A percentile compares a stretch with the other conserved stretches of the same genome.
phyloP scores from a whole-genome alignment of 2,888 invertebrate genomes.

The Hyposoter dolosus region DNA sequence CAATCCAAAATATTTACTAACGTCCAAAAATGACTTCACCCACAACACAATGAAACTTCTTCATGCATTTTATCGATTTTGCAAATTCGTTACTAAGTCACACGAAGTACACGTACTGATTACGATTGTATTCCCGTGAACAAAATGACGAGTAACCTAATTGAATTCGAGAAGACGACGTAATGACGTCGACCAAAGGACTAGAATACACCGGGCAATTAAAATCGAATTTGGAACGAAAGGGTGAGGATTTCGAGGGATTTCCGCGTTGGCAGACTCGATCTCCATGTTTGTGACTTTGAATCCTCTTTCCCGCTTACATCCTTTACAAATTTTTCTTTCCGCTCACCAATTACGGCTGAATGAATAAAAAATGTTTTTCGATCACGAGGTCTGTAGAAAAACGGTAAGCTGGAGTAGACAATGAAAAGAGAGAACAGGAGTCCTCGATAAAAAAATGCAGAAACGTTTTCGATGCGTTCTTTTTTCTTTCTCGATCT shows the following conservation, averaged over 20 bases:
- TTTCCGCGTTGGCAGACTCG: background rate
- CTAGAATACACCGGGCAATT: slow-evolving; percentile 9
- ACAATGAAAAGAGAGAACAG: slow-evolving; percentile 33
- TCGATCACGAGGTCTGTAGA: background rate
- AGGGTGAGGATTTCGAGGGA: background rate
- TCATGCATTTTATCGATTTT: slow-evolving; percentile 1
- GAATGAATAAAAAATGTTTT: slow-evolving; percentile 24
- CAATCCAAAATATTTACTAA: background rate
- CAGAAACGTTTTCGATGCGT: background rate
- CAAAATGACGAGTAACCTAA: background rate
- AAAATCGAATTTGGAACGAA: slow-evolving; percentile 29
- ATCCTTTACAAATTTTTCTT: background rate
- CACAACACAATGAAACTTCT: background rate
- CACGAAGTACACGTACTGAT: background rate
- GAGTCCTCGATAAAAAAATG: background rate
- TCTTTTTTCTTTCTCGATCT: slow-evolving; percentile 15
- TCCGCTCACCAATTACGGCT: slow-evolving; percentile 15
- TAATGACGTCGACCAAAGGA: background rate
- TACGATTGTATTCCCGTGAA: background rate
- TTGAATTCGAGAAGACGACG: background rate
- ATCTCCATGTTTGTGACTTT: background rate
- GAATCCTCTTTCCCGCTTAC: background rate
- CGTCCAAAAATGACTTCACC: background rate
- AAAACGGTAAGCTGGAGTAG: slow-evolving; percentile 13
- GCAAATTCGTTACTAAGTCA: background rate